phyloP scores from a whole-genome alignment of 2,888 invertebrate genomes.

The Antheraea assamensis region DNA sequence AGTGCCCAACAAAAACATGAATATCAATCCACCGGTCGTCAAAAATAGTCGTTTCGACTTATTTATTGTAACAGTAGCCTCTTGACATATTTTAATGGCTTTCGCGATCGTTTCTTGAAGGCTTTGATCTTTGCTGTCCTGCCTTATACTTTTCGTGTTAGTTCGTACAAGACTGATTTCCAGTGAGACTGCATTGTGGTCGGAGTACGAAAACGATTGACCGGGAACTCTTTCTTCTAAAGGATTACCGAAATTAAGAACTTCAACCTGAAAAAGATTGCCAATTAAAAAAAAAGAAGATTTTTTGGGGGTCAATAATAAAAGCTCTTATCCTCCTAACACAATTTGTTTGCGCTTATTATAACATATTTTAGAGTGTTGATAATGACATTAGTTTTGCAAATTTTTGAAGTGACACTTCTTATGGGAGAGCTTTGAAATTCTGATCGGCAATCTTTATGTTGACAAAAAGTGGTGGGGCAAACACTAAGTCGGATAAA shows the following conservation, averaged over 20 bases:
- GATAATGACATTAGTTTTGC: too few species aligned
- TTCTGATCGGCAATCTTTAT: too few species aligned
- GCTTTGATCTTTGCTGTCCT: constrained; percentile 40
- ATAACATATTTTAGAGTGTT: too few species aligned
- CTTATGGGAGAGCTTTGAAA: too few species aligned
- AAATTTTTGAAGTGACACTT: too few species aligned
- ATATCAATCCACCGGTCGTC: constrained; percentile 71
- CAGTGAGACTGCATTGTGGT: constrained; percentile 93
- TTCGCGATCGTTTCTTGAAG: constrained; percentile 76
- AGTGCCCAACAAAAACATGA: constrained; percentile 78
- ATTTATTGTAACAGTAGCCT: constrained; percentile 75
- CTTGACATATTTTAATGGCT: constrained; percentile 83
- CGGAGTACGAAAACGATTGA: constrained; percentile 90
- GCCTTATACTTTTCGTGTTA: constrained; percentile 33
- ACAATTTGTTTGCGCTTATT: too few species aligned
- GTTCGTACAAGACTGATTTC: constrained; percentile 57
- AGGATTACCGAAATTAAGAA: constrained; percentile 84
- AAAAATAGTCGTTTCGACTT: constrained; percentile 80
- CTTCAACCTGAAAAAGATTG: constrained; percentile 48
- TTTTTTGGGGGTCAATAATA: neutral
- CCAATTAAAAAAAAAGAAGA: neutral
- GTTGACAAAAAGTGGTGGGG: too few species aligned
- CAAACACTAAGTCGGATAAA: too few species aligned
- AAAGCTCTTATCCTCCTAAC: neutral
- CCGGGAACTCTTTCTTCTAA: constrained; percentile 88